A percentile compares a stretch with the other conserved stretches of the same genome.
Conservation (phyloP, 2,113 vertebrate species). For the Phainopepla nitens region DNA sequence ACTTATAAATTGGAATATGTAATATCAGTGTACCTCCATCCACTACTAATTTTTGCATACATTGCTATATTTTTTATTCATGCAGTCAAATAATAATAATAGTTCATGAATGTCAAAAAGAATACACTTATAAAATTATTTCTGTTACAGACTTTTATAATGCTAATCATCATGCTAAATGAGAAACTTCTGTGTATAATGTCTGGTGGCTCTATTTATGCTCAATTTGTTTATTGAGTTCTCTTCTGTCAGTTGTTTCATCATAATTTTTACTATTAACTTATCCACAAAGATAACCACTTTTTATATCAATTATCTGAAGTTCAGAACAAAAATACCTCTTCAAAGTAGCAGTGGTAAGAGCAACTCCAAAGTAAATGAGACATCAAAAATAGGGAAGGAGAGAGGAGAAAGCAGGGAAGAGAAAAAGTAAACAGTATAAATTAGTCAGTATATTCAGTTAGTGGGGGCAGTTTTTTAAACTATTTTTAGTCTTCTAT, state of each 20-base stretch:
- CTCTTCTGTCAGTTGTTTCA: neutral
- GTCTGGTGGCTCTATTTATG: neutral
- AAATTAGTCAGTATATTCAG: constrained; percentile 19
- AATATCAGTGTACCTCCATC: neutral
- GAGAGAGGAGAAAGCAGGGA: neutral
- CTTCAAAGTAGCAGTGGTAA: neutral
- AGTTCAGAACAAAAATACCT: neutral
- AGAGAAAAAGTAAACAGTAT: neutral
- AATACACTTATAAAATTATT: neutral
- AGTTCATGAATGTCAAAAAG: neutral
- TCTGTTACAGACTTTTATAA: neutral
- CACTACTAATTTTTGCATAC: neutral
- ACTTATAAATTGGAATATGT: neutral
- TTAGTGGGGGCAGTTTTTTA: neutral
- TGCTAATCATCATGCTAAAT: neutral
- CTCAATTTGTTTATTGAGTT: neutral
- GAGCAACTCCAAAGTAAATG: neutral
- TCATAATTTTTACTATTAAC: neutral
- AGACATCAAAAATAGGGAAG: neutral
- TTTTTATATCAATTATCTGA: neutral
- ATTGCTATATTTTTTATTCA: neutral
- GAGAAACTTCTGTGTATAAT: neutral
- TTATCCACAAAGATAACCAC: neutral
- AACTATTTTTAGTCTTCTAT: neutral
- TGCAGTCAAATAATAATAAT: neutral